Base-by-base conservation (phyloP, 2,888 invertebrate genomes). In the Pharmacophagus antenor region DNA sequence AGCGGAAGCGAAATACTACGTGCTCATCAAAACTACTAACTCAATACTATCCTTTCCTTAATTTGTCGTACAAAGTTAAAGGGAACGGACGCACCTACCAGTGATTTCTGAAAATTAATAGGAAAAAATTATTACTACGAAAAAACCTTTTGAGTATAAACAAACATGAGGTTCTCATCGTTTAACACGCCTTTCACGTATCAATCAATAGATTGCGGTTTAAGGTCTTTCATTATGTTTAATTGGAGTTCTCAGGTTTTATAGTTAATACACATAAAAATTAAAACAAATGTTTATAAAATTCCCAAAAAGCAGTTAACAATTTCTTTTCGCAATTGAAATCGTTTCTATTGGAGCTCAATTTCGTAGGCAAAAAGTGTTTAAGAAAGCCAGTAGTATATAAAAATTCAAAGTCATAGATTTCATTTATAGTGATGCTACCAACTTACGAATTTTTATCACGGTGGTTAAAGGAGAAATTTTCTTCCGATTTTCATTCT, bases 371-470 rank as follows among this genome's bases (percentile, higher is more conserved):
- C 3, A 22, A 22, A 48, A 15, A n/a, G 18, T 21, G 12, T 12
- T 21, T 15, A 21, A 15, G 3, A 8, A 46, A 2, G 8, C 42
- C 18, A 10, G 21, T 37, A 46, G 12, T 46, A 2, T 46, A 21
- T 15, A 8, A 46, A 46, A 12, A 21, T 46, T 21, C 1, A 21
- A 21, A 46, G 15, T 15, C 21, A 46, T 18, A 12, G 10, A 20
- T 46, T n/a, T 15, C 15, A 47, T n/a, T n/a, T 23, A 47, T n/a
- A n/a, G n/a, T n/a, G n/a, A n/a, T 22, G 27, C 22, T 31, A 53
- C 50, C 44, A 62, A 87, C 88, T 88, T 82, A 89, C 89, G 83
- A 71, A 84, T 81, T 74, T 84, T 83, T 63, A 88, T 76, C 59
- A 87, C 77, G 23, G 84, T 82, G 50, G 77, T 77, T 63, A 84